Percentiles rank a stretch among this genome's conserved stretches.
phyloP scores from a whole-genome alignment of 2,888 invertebrate genomes.

The Elysia crispata region DNA sequence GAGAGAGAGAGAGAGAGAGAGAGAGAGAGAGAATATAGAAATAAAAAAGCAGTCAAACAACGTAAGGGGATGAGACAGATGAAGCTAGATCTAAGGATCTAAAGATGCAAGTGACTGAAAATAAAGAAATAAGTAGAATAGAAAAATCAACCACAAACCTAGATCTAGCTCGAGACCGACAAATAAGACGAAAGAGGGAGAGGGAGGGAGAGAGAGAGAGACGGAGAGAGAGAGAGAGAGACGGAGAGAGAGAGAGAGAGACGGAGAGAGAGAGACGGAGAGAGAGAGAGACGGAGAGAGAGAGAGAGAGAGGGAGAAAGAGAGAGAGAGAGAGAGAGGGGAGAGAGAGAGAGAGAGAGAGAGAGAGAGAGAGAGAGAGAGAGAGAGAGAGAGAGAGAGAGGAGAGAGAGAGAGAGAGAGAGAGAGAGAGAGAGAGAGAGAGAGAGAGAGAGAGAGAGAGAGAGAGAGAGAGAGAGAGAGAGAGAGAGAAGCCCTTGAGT shows the following conservation, averaged over 20 bases:
- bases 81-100: neutral
- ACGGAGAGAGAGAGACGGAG: neutral
- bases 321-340: neutral
- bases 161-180: conserved; percentile 28
- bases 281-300: too few species aligned
- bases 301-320: too few species aligned
- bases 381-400: conserved; percentile 16
- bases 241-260: conserved; percentile 19
- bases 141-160: too few species aligned
- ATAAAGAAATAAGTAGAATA: conserved; percentile 37
- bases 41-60: conserved; percentile 11
- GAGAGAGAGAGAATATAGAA: neutral
- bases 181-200: conserved; percentile 23
- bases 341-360: neutral
- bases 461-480: conserved; percentile 27
- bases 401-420: conserved; percentile 29
- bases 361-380: conserved; percentile 18
- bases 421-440: conserved; percentile 44
- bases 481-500: conserved; percentile 4
- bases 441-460: conserved; percentile 40
- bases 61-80: neutral
- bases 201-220: neutral
- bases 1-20: neutral
- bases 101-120: conserved; percentile 34
- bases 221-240: conserved; percentile 3